Evolutionary conservation across 1,140 invertebrate genomes (phyloP).

Genomic region (Drosophila gunungcola): DNA sequence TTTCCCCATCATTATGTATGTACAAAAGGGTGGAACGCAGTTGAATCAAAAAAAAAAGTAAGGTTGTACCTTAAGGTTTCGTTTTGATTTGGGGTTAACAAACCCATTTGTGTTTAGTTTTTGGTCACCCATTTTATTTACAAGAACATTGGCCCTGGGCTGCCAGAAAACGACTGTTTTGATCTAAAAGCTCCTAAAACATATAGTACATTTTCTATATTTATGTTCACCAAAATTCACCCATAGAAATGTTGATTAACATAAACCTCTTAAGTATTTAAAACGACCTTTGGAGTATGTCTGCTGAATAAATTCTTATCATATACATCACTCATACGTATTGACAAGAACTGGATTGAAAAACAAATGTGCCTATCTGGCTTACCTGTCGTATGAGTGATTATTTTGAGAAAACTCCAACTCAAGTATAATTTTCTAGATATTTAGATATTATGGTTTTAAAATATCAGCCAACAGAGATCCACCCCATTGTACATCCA

Average conservation of each 20-base stretch:
- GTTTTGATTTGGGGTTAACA: no score
- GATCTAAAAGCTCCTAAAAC: not conserved
- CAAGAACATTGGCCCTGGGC: not conserved
- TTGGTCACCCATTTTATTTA: not conserved
- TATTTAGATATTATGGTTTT: not conserved
- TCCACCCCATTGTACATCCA: constrained; percentile 8
- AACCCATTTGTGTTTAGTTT: not conserved
- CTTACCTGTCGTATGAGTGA: no score
- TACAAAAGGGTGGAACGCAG: constrained; percentile 6
- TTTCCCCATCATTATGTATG: constrained; percentile 23
- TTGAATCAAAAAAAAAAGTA: not conserved
- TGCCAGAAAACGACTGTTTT: not conserved
- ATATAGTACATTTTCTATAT: no score
- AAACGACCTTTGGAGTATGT: not conserved
- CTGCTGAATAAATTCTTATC: not conserved
- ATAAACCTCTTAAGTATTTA: not conserved
- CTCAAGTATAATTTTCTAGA: no score
- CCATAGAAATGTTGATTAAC: no score
- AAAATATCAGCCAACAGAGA: not conserved
- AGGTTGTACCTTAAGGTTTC: not conserved
- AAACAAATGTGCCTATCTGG: no score
- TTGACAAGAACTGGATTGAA: no score
- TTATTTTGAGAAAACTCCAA: no score
- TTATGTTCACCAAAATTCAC: no score
- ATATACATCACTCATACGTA: no score